phyloP scores from a whole-genome alignment of 2,888 invertebrate species.

The Acanthosoma haemorrhoidale region DNA sequence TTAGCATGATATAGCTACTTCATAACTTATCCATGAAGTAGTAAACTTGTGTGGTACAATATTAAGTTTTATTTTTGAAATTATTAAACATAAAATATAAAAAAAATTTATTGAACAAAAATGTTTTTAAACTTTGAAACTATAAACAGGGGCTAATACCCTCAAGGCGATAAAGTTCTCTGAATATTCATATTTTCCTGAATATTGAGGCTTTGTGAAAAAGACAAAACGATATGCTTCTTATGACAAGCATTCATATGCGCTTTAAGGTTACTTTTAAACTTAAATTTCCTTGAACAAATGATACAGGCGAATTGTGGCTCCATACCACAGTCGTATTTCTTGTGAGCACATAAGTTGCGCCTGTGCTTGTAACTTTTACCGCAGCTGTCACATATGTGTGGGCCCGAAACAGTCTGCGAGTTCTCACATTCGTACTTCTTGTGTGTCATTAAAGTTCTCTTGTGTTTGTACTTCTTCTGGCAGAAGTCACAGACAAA shows the following conservation, averaged over 20 bases:
- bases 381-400: slow-evolving; percentile 26
- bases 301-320: slow-evolving; percentile 45
- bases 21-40: too few relatives aligned
- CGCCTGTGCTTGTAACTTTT: slow-evolving; percentile 36
- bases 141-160: not conserved
- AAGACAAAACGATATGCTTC: slow-evolving; percentile 21
- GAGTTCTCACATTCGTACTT: slow-evolving; percentile 45
- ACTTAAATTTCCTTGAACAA: slow-evolving; percentile 27
- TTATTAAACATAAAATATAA: too few relatives aligned
- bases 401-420: slow-evolving; percentile 4
- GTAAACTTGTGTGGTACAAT: too few relatives aligned
- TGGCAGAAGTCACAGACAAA: slow-evolving; percentile 35
- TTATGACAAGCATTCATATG: slow-evolving; percentile 26
- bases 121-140: too few relatives aligned
- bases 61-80: too few relatives aligned
- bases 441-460: slow-evolving; percentile 36
- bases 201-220: not conserved
- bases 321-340: slow-evolving; percentile 47
- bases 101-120: too few relatives aligned
- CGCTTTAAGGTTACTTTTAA: slow-evolving; percentile 23
- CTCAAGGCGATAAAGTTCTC: not conserved
- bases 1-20: too few relatives aligned
- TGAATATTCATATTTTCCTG: slow-evolving; percentile 7
- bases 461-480: slow-evolving; percentile 36
- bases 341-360: slow-evolving; percentile 43